A percentile compares a stretch with the other conserved stretches of the same genome.
These are phyloP conservation scores for Meteorus sp. DNA, from an alignment of 1,140 invertebrate species.

Conservation along the genomic window DNA sequence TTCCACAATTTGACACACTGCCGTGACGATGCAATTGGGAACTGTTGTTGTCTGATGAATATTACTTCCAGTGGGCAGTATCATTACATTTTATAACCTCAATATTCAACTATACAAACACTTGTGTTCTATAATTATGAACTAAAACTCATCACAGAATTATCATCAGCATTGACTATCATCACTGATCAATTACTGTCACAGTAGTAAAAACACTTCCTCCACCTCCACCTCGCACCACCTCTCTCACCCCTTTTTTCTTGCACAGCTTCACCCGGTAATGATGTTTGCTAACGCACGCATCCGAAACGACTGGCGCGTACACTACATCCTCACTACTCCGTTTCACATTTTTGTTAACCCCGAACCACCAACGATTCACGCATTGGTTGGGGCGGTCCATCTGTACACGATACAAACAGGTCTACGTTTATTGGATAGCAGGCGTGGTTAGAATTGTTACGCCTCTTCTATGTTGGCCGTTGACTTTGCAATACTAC, in stretches of 20 bases:
- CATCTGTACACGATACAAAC: not conserved
- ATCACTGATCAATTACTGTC: not conserved
- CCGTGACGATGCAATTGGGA: no score
- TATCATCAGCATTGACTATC: not conserved
- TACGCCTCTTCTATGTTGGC: slow-evolving; percentile 34
- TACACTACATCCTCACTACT: slow-evolving; percentile 1
- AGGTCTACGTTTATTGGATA: slow-evolving; percentile 1
- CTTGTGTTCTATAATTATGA: not conserved
- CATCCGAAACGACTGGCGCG: slow-evolving; percentile 46
- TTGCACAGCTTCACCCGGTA: slow-evolving; percentile 3
- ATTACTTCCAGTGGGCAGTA: no score
- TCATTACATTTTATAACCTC: no score
- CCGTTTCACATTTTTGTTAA: slow-evolving; percentile 17
- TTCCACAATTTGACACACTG: no score
- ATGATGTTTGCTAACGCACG: slow-evolving; percentile 45
- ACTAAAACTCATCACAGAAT: not conserved
- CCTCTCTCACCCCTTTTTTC: not conserved
- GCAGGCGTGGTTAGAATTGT: slow-evolving; percentile 3
- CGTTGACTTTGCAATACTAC: slow-evolving; percentile 28
- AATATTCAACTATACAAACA: no score
- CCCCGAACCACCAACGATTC: slow-evolving; percentile 25
- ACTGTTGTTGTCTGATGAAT: not conserved
- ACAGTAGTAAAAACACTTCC: not conserved
- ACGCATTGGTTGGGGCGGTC: slow-evolving; percentile 37
- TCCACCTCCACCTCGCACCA: not conserved